Evolutionary conservation across 2,888 invertebrate genomes (phyloP), one percentile per base, ranked within the genome.

Genomic region (Thymelicus lineola): DNA sequence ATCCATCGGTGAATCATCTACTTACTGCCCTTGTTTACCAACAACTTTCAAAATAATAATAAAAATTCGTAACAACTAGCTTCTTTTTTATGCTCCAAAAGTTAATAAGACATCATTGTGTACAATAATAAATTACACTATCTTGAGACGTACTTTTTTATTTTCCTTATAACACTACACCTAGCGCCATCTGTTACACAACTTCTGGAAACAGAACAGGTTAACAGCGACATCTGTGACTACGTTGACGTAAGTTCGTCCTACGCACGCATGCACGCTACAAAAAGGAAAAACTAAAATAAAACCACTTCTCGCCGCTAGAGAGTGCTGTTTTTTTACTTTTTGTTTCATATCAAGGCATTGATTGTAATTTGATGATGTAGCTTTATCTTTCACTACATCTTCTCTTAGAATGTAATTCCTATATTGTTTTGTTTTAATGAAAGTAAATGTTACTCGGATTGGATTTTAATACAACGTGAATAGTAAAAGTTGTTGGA

Each of bases 321-420:
- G 92, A 90, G 87, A 82, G 90, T 77, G 90, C 83, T 89, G 79
- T 82, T 80, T 83, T 80, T 84, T 85, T 82, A 81, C 80, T 79
- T 80, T 82, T 84, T 84, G 83, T 66, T 61, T 55, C 35, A 48
- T 45, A 68, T 46, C 62, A 48, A 60, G 59, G 28, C 70, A 70
- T 66, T 60, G 42, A 58, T 62, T 48, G 35, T n/a, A 45, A 59
- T 46, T 67, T 58, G 45, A 48, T 48, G 59, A 35, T 10, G 57
- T 53, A 42, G 38, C 35, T 66, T 66, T 62, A 48, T 62, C 62
- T 68, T 68, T 61, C 57, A 42, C 46, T 57, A 35, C 35, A 57
- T 57, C 57, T 57, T 57, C 57, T 7, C 28, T 20, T 57, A 36
- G 36, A 53, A 53, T 53, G 53, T 53, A 20, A 20, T 53, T 53